phyloP scores from a whole-genome alignment of 1,140 invertebrate species.

The Drosophila truncata region DNA sequence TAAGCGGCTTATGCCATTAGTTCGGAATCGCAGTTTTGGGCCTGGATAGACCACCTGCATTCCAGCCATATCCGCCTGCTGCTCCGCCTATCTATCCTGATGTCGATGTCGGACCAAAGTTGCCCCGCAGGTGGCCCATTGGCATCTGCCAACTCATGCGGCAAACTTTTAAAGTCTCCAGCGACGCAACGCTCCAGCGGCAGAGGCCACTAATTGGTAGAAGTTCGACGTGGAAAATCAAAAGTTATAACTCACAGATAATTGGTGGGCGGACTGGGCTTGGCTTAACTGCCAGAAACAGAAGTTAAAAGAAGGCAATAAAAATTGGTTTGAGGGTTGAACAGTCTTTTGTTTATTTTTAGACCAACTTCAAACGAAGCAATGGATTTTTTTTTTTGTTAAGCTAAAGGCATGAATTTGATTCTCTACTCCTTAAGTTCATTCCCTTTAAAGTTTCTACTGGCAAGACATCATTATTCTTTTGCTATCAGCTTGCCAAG shows the following conservation, averaged over 20 bases:
- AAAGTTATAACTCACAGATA: constrained; percentile 48
- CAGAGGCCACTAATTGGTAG: constrained; percentile 40
- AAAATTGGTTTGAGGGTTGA: not conserved
- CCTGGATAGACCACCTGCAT: constrained; percentile 29
- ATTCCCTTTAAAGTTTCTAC: not conserved
- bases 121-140: constrained; percentile 16
- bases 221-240: constrained; percentile 53
- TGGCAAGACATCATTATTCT: constrained; percentile 5
- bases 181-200: constrained; percentile 1
- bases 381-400: not conserved
- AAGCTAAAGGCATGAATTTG: not conserved
- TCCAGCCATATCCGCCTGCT: constrained; percentile 5
- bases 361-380: not conserved
- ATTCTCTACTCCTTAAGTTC: not conserved
- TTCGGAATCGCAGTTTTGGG: constrained; percentile 43
- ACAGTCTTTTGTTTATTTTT: not conserved
- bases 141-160: constrained; percentile 44
- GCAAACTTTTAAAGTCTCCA: constrained; percentile 44
- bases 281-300: not conserved
- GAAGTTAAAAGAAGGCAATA: constrained; percentile 1
- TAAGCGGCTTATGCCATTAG: constrained; percentile 76
- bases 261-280: constrained; percentile 8
- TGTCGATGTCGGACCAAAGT: constrained; percentile 15
- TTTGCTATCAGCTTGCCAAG: not conserved
- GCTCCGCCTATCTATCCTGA: constrained; percentile 12